Evolutionary conservation across 2,113 vertebrate species (phyloP).

Genomic region (Salvator merianae): DNA sequence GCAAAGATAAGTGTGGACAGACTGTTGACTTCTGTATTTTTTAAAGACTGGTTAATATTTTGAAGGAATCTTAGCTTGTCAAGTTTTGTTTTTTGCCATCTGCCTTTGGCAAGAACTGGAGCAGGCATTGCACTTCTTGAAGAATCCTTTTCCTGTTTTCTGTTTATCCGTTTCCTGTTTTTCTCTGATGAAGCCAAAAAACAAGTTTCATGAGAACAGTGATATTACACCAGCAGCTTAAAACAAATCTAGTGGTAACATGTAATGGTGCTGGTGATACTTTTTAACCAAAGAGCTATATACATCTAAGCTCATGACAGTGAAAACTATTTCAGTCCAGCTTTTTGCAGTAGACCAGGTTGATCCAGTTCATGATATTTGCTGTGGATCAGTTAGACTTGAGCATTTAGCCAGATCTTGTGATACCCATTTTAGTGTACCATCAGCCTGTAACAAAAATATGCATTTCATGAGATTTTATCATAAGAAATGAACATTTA

Average conservation of each 20-base stretch:
- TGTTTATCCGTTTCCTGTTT: not conserved
- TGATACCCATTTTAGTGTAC: too few relatives aligned
- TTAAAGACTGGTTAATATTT: constrained; percentile 1
- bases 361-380: not conserved
- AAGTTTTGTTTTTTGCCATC: constrained; percentile 28
- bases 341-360: not conserved
- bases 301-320: not conserved
- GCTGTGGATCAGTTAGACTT: too few relatives aligned
- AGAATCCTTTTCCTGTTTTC: not conserved
- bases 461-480: too few relatives aligned
- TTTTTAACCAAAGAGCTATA: not conserved
- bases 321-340: not conserved
- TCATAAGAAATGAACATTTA: too few relatives aligned
- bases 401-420: too few relatives aligned
- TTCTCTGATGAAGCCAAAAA: not conserved
- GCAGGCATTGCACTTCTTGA: not conserved
- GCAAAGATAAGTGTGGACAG: not conserved
- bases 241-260: not conserved
- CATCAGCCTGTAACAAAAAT: too few relatives aligned
- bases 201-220: fast-evolving
- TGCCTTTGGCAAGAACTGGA: not conserved
- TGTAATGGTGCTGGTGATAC: not conserved
- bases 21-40: not conserved
- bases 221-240: not conserved
- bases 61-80: not conserved